phyloP scores from a whole-genome alignment of 2,113 vertebrate species.

The Pygoscelis adeliae region DNA sequence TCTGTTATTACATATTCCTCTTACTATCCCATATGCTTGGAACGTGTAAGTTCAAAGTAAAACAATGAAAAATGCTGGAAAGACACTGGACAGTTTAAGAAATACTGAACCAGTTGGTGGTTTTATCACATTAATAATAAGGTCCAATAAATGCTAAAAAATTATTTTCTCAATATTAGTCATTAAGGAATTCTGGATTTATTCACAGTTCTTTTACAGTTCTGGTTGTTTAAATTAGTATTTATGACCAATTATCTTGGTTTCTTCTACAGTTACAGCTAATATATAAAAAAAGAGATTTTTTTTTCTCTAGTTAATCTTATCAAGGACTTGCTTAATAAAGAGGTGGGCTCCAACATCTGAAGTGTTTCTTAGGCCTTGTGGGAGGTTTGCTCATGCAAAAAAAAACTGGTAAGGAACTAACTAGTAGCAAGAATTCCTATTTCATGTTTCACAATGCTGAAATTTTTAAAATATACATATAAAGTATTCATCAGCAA shows the following conservation, averaged over 20 bases:
- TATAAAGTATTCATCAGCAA: background rate
- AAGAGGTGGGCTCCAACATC: background rate
- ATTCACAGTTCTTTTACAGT: background rate
- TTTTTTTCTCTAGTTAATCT: background rate
- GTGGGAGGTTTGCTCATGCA: background rate
- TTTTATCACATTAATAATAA: background rate
- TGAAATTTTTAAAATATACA: background rate
- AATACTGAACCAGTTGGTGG: background rate
- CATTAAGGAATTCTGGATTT: background rate
- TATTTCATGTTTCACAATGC: background rate
- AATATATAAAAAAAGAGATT: background rate
- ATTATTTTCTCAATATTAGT: background rate
- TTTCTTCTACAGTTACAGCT: background rate
- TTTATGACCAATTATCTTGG: background rate
- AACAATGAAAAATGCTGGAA: background rate
- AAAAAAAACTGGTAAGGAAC: background rate
- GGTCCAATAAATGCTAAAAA: background rate
- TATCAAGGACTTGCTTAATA: background rate
- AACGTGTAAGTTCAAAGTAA: background rate
- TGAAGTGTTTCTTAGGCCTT: background rate
- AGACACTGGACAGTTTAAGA: background rate
- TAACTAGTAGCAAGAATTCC: background rate
- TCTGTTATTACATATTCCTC: background rate
- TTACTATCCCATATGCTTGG: background rate
- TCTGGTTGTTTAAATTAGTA: background rate